Percentiles rank a stretch among this genome's conserved stretches.
These are phyloP conservation scores for Cheilosia vernalis DNA, from an alignment of 2,888 invertebrate species.

Conservation along the genomic window DNA sequence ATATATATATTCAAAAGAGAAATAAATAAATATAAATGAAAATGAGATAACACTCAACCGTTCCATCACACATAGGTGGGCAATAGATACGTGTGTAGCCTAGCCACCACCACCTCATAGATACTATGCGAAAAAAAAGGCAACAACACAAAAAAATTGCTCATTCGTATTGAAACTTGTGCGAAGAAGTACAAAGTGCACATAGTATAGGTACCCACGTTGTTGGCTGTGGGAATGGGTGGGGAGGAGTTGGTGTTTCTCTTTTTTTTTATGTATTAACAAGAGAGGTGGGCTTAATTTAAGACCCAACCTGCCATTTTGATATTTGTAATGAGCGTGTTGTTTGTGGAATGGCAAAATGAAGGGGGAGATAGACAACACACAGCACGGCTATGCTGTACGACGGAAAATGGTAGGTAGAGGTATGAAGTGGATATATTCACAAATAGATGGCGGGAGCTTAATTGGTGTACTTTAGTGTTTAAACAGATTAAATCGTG, in stretches of 20 bases:
- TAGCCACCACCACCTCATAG: constrained; percentile 74
- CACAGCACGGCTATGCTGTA: background rate
- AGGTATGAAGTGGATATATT: constrained; percentile 67
- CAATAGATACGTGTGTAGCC: constrained; percentile 55
- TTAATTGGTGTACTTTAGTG: constrained; percentile 74
- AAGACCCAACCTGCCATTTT: constrained; percentile 79
- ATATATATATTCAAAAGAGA: constrained; percentile 66
- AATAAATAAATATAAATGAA: constrained; percentile 74
- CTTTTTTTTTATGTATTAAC: constrained; percentile 65
- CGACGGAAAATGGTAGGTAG: constrained; percentile 16
- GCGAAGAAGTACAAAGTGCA: constrained; percentile 73
- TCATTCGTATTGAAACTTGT: constrained; percentile 62
- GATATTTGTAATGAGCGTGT: constrained; percentile 75
- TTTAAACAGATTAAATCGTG: constrained; percentile 75
- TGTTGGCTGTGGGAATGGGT: constrained; percentile 68
- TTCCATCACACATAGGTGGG: constrained; percentile 74
- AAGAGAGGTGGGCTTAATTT: constrained; percentile 79
- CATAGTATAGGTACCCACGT: constrained; percentile 22
- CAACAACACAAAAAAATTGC: background rate
- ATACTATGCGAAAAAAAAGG: constrained; percentile 48
- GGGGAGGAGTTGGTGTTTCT: constrained; percentile 75
- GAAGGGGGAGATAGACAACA: constrained; percentile 68
- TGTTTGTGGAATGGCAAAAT: constrained; percentile 72
- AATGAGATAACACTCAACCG: constrained; percentile 73
- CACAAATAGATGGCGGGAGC: constrained; percentile 75